phyloP scores from a whole-genome alignment of 2,797 vertebrate species.

The Ceyx erithaca region DNA sequence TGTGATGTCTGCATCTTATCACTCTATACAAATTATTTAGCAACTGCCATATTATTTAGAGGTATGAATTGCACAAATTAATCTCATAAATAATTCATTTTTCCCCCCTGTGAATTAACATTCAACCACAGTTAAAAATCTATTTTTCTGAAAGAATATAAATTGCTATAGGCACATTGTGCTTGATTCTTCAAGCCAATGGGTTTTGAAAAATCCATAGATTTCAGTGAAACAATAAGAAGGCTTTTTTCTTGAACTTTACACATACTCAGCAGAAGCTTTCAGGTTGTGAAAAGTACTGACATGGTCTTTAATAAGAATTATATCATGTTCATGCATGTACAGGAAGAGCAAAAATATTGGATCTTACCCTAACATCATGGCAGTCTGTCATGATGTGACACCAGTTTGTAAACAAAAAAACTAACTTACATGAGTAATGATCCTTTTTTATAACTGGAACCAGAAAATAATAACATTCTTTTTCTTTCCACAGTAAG shows the following conservation, averaged over 20 bases:
- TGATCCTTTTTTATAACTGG: constrained; percentile 78
- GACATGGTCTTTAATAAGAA: constrained; percentile 38
- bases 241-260: neutral
- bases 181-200: constrained; percentile 29
- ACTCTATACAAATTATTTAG: constrained; percentile 75
- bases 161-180: neutral
- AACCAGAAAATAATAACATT: constrained; percentile 71
- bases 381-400: constrained; percentile 56
- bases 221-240: neutral
- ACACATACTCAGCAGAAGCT: neutral
- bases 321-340: constrained; percentile 58
- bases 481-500: constrained; percentile 73
- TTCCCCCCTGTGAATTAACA: constrained; percentile 58
- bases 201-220: constrained; percentile 14
- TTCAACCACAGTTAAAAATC: constrained; percentile 52
- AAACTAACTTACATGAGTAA: constrained; percentile 49
- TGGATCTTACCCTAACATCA: constrained; percentile 73
- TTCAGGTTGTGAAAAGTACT: neutral
- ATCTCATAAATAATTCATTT: constrained; percentile 78
- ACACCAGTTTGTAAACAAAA: constrained; percentile 79
- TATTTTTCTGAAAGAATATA: constrained; percentile 43
- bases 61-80: constrained; percentile 77
- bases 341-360: constrained; percentile 69
- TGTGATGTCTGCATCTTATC: constrained; percentile 69
- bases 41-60: constrained; percentile 78